A percentile compares a stretch with the other conserved stretches of the same genome.
Conservation (phyloP, 2,888 invertebrate genomes). For the Hedychridium roseum region DNA sequence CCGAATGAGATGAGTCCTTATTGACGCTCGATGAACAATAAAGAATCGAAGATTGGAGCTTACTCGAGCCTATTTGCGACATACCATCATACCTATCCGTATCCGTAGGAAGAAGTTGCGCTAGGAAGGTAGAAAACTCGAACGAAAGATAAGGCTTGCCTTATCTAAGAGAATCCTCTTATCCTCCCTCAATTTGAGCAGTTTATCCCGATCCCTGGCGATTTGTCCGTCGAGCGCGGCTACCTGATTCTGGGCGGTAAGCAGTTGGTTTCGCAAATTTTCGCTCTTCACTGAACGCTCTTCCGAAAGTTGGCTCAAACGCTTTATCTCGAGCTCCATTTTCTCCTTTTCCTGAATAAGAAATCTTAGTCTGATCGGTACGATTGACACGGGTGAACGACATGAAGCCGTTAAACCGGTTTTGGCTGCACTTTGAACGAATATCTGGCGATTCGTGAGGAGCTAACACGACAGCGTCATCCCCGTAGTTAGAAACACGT, state of each 20-base stretch:
- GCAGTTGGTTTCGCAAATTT: constrained; percentile 55
- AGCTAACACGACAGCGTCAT: constrained; percentile 33
- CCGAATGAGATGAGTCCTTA: constrained; percentile 24
- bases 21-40: constrained; percentile 2
- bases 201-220: constrained; percentile 55
- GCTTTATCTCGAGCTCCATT: constrained; percentile 38
- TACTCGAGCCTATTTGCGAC: too few species aligned
- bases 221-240: constrained; percentile 53
- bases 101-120: too few species aligned
- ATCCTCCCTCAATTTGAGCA: constrained; percentile 56
- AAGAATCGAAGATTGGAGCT: constrained; percentile 5
- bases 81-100: too few species aligned
- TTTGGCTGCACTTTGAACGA: not conserved
- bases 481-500: constrained; percentile 40
- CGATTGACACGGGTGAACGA: not conserved
- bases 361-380: not conserved
- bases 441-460: not conserved
- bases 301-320: constrained; percentile 40
- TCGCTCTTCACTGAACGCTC: constrained; percentile 44
- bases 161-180: constrained; percentile 56
- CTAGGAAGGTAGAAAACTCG: too few species aligned
- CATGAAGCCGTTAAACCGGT: too few species aligned
- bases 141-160: constrained; percentile 43
- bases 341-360: constrained; percentile 50
- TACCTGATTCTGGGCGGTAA: constrained; percentile 46